Evolutionary conservation across 2,888 invertebrate genomes (phyloP), one percentile per base, ranked within the genome.

Genomic region (Dynastes maya): DNA sequence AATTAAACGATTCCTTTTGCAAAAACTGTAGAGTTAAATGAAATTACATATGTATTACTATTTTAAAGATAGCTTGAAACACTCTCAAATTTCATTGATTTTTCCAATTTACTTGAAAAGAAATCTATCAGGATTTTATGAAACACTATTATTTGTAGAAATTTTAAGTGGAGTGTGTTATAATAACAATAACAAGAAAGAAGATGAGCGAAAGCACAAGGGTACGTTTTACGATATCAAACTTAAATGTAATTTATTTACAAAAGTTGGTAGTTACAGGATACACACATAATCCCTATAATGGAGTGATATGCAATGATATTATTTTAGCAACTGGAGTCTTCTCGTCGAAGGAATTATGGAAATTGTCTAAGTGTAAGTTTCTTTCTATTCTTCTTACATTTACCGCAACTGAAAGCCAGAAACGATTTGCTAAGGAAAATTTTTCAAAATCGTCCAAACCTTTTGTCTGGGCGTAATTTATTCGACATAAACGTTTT

Each of bases 271-370:
- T 78, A 81, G 80, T 83, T 87, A 89, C 92, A 94, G 94, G 94
- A 90, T 94, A 94, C 91, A 93, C 94, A 88, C 96, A 97, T 93
- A 98, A 98, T 93, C 97, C 97, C 89, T 98, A 98, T 93, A 98
- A 98, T 91, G 97, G 97, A 89, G 97, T 98, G 90, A 96, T 98
- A 90, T 97, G 97, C 93, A 98, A 98, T 93, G 98, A 98, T 93
- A 98, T 98, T 90, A 98, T 99, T 91, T 94, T 98, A 93, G 98
- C 99, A 88, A 99, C 98, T 87, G 99, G 99, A 89, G 99, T 99
- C 90, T 99, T 99, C 94, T 98, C 98, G 87, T 98, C 99, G 88
- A 97, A 97, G 93, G 99, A 99, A 93, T 94, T 99, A 90, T 97
- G 98, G 96, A 96, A 97, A 92, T 94, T 99, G 89, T 98, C 98